Conservation (phyloP, 2,888 invertebrate species). For the Scaptomyza cyrtandrae region DNA sequence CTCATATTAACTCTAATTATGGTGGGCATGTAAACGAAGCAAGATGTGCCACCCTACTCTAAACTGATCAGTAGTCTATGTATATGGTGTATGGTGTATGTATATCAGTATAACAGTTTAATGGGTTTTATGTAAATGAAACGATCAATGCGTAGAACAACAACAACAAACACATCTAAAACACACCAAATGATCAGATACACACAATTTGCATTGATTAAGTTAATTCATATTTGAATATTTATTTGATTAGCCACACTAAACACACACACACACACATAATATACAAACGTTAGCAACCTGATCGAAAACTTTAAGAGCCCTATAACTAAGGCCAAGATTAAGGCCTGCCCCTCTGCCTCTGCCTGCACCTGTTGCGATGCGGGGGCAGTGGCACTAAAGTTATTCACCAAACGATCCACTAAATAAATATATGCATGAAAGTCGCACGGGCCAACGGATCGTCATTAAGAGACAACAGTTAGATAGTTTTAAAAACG, state of each 20-base stretch:
- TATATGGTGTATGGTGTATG: no score
- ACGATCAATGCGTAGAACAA: slow-evolving; percentile 4
- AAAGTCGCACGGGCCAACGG: slow-evolving; percentile 61
- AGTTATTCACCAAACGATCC: slow-evolving; percentile 48
- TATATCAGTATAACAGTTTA: slow-evolving; percentile 1
- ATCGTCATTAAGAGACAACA: slow-evolving; percentile 57
- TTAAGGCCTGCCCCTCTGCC: neutral
- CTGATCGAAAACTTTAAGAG: slow-evolving; percentile 22
- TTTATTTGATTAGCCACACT: slow-evolving; percentile 55
- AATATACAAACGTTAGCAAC: slow-evolving; percentile 20
- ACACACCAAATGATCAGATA: slow-evolving; percentile 12
- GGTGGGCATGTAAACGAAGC: slow-evolving; percentile 57
- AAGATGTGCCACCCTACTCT: slow-evolving; percentile 17
- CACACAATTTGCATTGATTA: slow-evolving; percentile 73
- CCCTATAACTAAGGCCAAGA: slow-evolving; percentile 3
- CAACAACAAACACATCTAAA: neutral
- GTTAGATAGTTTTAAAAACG: slow-evolving; percentile 56
- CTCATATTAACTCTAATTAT: slow-evolving; percentile 39
- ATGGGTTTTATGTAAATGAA: slow-evolving; percentile 4
- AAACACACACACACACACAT: slow-evolving; percentile 2
- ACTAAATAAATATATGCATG: slow-evolving; percentile 64
- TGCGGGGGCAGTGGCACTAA: slow-evolving; percentile 37
- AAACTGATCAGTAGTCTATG: neutral
- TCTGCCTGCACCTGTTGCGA: slow-evolving; percentile 60
- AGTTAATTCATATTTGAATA: slow-evolving; percentile 61